phyloP scores from a whole-genome alignment of 2,888 invertebrate genomes.

The Phaonia tiefii region DNA sequence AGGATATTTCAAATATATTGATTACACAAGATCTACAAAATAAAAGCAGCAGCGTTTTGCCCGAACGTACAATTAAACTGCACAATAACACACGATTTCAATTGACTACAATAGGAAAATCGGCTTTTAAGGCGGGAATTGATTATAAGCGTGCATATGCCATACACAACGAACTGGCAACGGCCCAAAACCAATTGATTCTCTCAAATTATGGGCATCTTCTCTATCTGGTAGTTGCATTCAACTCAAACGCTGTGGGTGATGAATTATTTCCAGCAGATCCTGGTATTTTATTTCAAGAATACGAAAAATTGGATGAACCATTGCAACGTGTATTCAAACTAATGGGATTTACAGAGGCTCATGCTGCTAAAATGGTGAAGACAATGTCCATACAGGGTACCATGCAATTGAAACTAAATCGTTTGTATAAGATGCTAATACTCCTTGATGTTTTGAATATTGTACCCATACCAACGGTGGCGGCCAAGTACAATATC shows the following conservation, averaged over 20 bases:
- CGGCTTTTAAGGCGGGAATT: slow-evolving; percentile 93
- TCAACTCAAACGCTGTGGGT: slow-evolving; percentile 79
- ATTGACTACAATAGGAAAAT: slow-evolving; percentile 87
- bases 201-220: slow-evolving; percentile 91
- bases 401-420: slow-evolving; percentile 80
- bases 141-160: slow-evolving; percentile 86
- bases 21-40: slow-evolving; percentile 76
- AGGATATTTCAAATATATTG: slow-evolving; percentile 72
- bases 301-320: slow-evolving; percentile 85
- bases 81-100: slow-evolving; percentile 81
- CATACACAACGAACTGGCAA: slow-evolving; percentile 88
- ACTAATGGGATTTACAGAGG: slow-evolving; percentile 89
- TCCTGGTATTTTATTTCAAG: slow-evolving; percentile 74
- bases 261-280: slow-evolving; percentile 86
- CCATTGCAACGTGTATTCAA: slow-evolving; percentile 87
- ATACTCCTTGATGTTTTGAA: slow-evolving; percentile 91
- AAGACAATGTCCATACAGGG: slow-evolving; percentile 85
- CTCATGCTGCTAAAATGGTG: slow-evolving; percentile 85
- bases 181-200: slow-evolving; percentile 88
- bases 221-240: slow-evolving; percentile 86
- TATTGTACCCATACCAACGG: slow-evolving; percentile 84
- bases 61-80: slow-evolving; percentile 74
- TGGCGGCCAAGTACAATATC: slow-evolving; percentile 87
- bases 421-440: slow-evolving; percentile 92
- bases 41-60: slow-evolving; percentile 43